Percentiles rank a stretch among this genome's conserved stretches.
Conservation (phyloP, 2,888 invertebrate species). For the Parnassius smintheus region DNA sequence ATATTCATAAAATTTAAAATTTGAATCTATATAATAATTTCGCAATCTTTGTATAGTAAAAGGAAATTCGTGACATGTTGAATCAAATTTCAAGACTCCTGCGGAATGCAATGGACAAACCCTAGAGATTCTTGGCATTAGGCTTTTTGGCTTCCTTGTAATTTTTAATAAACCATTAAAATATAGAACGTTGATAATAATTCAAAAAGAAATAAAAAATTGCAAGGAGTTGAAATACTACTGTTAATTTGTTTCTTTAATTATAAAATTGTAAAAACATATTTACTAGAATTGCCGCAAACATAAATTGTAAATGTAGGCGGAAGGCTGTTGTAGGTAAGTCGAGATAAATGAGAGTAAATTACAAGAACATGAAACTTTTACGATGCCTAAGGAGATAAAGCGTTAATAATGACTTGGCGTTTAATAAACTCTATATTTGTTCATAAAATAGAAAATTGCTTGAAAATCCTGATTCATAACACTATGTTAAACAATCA, state of each 20-base stretch:
- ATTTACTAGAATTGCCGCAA: conserved; percentile 15
- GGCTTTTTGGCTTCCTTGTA: too few relatives aligned
- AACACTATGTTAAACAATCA: background rate
- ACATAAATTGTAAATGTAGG: conserved; percentile 18
- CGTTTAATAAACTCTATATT: conserved; percentile 21
- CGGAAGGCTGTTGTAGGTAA: conserved; percentile 22
- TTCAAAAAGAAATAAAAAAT: too few relatives aligned
- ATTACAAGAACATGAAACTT: conserved; percentile 28
- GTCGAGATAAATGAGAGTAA: conserved; percentile 26
- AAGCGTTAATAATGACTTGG: conserved; percentile 27
- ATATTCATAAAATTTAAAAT: too few relatives aligned
- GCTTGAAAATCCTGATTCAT: background rate
- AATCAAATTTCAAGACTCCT: too few relatives aligned
- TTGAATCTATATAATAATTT: too few relatives aligned
- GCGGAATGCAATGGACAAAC: too few relatives aligned
- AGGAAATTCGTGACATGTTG: too few relatives aligned
- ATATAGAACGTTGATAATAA: too few relatives aligned
- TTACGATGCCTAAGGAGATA: conserved; percentile 26
- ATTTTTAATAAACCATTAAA: too few relatives aligned
- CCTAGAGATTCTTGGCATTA: too few relatives aligned
- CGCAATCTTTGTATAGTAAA: too few relatives aligned
- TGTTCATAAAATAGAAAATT: background rate
- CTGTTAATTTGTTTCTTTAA: background rate
- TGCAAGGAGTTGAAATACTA: too few relatives aligned
- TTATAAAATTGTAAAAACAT: background rate